Percentiles rank a stretch among this genome's conserved stretches.
Evolutionary conservation across 2,113 vertebrate species (phyloP).

Genomic region (Phyllopteryx taeniolatus): DNA sequence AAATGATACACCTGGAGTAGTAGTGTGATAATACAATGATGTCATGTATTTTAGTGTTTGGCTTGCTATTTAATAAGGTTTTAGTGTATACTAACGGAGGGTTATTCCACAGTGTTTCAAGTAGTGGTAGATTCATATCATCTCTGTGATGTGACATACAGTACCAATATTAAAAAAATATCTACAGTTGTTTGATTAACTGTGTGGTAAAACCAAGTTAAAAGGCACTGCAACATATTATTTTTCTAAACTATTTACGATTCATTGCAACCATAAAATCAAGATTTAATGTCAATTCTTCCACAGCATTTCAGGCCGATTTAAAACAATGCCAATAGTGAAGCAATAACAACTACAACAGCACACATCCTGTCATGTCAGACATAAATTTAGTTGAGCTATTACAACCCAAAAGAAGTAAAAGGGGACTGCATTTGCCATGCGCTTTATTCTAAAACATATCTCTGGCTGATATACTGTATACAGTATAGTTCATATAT

Average conservation of each 20-base stretch:
- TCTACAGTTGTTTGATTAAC: conserved; percentile 19
- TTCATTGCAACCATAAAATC: conserved; percentile 10
- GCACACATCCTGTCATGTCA: neutral
- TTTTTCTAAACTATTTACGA: conserved; percentile 8
- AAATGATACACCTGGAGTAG: conserved; percentile 1
- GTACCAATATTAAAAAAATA: conserved; percentile 9
- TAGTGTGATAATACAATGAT: neutral
- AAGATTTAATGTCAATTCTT: conserved; percentile 5
- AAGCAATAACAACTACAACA: neutral
- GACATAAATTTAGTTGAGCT: neutral
- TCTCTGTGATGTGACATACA: conserved; percentile 10
- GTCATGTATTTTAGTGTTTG: conserved; percentile 6
- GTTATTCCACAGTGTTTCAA: neutral
- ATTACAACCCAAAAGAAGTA: conserved; percentile 7
- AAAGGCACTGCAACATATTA: neutral
- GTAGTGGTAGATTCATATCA: conserved; percentile 19
- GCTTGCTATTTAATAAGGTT: neutral
- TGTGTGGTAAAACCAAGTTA: neutral
- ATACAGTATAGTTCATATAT: neutral
- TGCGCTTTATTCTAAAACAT: neutral
- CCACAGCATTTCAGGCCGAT: neutral
- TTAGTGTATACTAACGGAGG: conserved; percentile 9
- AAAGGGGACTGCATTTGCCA: neutral
- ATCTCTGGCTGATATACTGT: neutral
- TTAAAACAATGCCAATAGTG: conserved; percentile 6